Percentiles rank a stretch among this genome's conserved stretches.
Evolutionary conservation across 2,888 invertebrate species (phyloP).

Genomic region (Atethmia centrago): DNA sequence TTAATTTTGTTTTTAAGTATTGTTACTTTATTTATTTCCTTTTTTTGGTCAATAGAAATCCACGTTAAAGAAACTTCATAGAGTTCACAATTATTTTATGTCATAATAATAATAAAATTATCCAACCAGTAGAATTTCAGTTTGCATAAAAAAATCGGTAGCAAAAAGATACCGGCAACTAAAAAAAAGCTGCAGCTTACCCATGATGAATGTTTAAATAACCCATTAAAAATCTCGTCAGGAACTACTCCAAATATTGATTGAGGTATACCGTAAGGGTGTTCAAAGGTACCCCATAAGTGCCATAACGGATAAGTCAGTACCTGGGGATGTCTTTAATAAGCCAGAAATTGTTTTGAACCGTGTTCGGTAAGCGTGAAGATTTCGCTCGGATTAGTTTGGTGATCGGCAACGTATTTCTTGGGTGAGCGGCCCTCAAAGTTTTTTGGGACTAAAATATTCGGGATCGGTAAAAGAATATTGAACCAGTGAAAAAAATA

Average conservation of each 20-base stretch:
- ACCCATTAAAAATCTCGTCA: slow-evolving; percentile 64
- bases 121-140: not conserved
- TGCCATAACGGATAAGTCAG: slow-evolving; percentile 72
- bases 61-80: not conserved
- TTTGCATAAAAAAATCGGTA: slow-evolving; percentile 14
- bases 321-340: slow-evolving; percentile 85
- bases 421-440: slow-evolving; percentile 77
- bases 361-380: slow-evolving; percentile 87
- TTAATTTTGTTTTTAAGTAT: slow-evolving; percentile 11
- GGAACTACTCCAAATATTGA: slow-evolving; percentile 77
- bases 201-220: slow-evolving; percentile 66
- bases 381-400: slow-evolving; percentile 84
- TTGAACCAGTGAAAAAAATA: no score
- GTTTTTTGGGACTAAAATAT: slow-evolving; percentile 46
- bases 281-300: slow-evolving; percentile 63
- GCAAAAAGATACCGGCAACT: slow-evolving; percentile 15
- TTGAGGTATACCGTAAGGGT: slow-evolving; percentile 77
- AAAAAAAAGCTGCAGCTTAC: slow-evolving; percentile 56
- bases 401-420: slow-evolving; percentile 78
- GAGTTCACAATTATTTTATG: not conserved
- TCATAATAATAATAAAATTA: not conserved
- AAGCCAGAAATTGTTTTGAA: slow-evolving; percentile 89
- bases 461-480: not conserved
- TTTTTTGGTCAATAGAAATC: not conserved
- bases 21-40: slow-evolving; percentile 16